phyloP scores from a whole-genome alignment of 2,797 vertebrate genomes.

The Thamnophis elegans region DNA sequence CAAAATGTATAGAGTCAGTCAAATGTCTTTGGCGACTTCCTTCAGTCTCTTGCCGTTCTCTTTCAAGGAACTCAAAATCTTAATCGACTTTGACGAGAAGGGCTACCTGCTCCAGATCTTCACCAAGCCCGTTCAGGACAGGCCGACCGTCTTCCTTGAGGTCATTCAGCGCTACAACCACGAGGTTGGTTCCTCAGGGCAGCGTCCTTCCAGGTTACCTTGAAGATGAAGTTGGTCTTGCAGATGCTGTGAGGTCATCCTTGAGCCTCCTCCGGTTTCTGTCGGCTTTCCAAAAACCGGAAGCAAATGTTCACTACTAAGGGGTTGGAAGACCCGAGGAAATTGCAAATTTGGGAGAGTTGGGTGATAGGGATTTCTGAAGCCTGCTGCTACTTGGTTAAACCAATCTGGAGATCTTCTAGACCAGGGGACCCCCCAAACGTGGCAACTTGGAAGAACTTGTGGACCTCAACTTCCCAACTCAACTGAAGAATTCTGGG shows the following conservation, averaged over 20 bases:
- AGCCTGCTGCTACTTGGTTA: not conserved
- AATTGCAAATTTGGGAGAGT: not conserved
- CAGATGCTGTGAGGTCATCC: no score
- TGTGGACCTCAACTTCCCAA: not conserved
- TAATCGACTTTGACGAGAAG: constrained; percentile 93
- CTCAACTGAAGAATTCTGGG: not conserved
- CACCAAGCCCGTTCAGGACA: constrained; percentile 95
- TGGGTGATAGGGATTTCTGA: not conserved
- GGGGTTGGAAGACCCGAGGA: not conserved
- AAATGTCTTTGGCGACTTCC: not conserved
- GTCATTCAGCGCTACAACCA: constrained; percentile 96
- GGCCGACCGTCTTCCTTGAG: constrained; percentile 94
- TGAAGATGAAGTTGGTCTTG: not conserved
- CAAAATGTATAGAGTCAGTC: not conserved
- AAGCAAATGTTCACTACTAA: not conserved
- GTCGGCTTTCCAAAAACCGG: not conserved
- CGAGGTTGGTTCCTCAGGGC: constrained; percentile 76
- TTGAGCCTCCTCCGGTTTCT: not conserved
- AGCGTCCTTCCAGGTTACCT: not conserved
- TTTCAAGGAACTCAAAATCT: constrained; percentile 85
- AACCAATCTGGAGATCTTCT: not conserved
- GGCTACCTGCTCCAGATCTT: constrained; percentile 98
- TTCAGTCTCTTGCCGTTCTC: not conserved
- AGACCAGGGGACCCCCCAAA: not conserved
- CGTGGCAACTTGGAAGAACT: not conserved